Percentiles rank a stretch among this genome's conserved stretches.
phyloP scores from a whole-genome alignment of 1,140 invertebrate genomes.

The Trialeurodes vaporariorum region DNA sequence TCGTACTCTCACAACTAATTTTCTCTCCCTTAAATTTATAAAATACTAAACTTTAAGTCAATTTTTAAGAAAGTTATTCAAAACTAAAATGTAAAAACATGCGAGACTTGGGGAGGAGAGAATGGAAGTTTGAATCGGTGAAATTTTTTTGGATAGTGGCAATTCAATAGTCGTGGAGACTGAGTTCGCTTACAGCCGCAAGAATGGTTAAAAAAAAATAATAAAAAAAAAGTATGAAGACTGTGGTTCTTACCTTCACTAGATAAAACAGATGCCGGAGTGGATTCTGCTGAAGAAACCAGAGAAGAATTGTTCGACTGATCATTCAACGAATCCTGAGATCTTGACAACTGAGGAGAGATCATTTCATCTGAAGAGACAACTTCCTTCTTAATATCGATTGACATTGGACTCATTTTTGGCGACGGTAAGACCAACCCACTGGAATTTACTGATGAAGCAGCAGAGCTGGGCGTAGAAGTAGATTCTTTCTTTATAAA shows the following conservation, averaged over 20 bases:
- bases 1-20: too few species aligned
- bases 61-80: too few species aligned
- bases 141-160: too few species aligned
- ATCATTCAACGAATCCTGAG: conserved; percentile 32
- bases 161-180: too few species aligned
- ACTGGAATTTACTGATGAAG: neutral
- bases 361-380: conserved; percentile 39
- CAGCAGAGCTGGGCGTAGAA: neutral
- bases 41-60: too few species aligned
- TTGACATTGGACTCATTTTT: neutral
- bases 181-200: too few species aligned
- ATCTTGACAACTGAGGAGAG: conserved; percentile 32
- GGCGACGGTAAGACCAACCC: neutral
- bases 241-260: neutral
- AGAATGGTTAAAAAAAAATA: too few species aligned
- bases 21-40: too few species aligned
- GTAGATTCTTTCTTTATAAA: conserved; percentile 14
- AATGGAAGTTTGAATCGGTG: too few species aligned
- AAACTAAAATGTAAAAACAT: too few species aligned
- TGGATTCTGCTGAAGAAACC: conserved; percentile 20
- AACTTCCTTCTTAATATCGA: conserved; percentile 40
- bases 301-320: conserved; percentile 24
- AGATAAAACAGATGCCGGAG: neutral
- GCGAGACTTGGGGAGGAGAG: too few species aligned
- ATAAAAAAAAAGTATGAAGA: too few species aligned